Evolutionary conservation across 2,797 vertebrate genomes (phyloP).

Genomic region (Leptoclinus maculatus): DNA sequence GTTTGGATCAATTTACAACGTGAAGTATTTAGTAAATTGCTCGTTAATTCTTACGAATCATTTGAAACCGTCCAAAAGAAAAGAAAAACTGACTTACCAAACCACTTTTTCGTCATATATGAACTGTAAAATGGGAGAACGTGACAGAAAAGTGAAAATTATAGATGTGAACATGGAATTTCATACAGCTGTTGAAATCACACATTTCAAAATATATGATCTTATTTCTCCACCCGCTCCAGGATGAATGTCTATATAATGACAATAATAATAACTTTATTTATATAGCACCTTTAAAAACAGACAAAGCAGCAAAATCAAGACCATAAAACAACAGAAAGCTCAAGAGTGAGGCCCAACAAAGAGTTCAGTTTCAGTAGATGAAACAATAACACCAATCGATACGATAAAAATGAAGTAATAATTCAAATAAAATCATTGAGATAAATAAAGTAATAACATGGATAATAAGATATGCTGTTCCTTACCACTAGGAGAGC

Average conservation of each 20-base stretch:
- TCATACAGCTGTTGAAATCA: neutral
- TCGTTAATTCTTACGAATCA: neutral
- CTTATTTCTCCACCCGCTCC: no score
- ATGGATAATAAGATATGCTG: neutral
- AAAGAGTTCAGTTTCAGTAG: neutral
- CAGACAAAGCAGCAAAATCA: no score
- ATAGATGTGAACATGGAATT: neutral
- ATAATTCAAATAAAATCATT: neutral
- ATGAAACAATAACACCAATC: no score
- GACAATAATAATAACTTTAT: neutral
- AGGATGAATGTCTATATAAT: no score
- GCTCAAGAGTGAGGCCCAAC: no score
- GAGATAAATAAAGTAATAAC: neutral
- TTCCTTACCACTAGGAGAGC: slow-evolving; percentile 92
- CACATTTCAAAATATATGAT: neutral
- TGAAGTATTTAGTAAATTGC: neutral
- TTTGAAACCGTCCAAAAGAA: neutral
- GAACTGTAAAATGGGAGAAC: slow-evolving; percentile 84
- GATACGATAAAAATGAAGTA: neutral
- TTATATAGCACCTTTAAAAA: neutral
- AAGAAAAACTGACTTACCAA: slow-evolving; percentile 87
- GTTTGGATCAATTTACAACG: neutral
- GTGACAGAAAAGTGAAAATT: slow-evolving; percentile 11
- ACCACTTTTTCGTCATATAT: slow-evolving; percentile 97
- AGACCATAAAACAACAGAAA: no score